phyloP scores from a whole-genome alignment of 1,140 invertebrate genomes.

The Aricia agestis region DNA sequence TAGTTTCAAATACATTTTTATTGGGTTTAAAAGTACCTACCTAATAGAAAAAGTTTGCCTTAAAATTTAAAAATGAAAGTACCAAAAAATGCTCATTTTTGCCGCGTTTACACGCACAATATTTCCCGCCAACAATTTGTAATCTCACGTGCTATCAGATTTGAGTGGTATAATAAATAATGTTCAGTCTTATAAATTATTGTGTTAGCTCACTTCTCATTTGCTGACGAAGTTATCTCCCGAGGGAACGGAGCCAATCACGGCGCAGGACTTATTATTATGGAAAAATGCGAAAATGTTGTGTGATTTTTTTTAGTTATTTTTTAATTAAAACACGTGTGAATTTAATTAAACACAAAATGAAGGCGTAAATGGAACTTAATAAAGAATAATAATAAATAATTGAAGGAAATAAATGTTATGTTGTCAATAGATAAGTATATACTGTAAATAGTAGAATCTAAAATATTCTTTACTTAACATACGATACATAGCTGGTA shows the following conservation, averaged over 20 bases:
- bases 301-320: not conserved
- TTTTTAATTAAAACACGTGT: not conserved
- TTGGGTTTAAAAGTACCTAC: too few relatives aligned
- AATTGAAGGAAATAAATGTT: too few relatives aligned
- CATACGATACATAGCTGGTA: too few relatives aligned
- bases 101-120: not conserved
- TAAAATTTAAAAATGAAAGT: too few relatives aligned
- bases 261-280: constrained; percentile 68
- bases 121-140: not conserved
- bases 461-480: too few relatives aligned
- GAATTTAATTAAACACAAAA: not conserved
- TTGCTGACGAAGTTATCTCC: constrained; percentile 68
- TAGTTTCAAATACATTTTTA: too few relatives aligned
- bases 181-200: constrained; percentile 69
- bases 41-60: too few relatives aligned
- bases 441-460: too few relatives aligned
- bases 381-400: too few relatives aligned
- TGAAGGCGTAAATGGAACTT: too few relatives aligned
- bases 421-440: too few relatives aligned
- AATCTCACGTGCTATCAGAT: not conserved
- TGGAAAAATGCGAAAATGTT: constrained; percentile 52
- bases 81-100: not conserved
- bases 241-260: constrained; percentile 63
- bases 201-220: constrained; percentile 68
- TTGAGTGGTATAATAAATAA: constrained; percentile 58